Conservation (phyloP, 2,113 vertebrate genomes). For the Aspiorhynchus laticeps region DNA sequence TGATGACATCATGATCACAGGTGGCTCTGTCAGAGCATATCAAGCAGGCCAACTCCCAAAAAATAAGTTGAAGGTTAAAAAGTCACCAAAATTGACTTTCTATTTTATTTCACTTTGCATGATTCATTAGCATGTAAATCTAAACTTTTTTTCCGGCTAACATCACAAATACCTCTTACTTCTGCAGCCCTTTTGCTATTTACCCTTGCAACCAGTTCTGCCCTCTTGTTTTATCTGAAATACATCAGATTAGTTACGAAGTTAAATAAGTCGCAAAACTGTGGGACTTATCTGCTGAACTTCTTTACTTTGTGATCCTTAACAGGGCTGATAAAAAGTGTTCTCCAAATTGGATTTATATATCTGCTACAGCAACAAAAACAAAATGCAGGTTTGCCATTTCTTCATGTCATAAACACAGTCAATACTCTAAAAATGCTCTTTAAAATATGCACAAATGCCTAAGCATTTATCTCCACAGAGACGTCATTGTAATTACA, state of each 20-base stretch:
- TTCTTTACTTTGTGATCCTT: not conserved
- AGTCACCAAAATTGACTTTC: not conserved
- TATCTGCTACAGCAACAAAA: not conserved
- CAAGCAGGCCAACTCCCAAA: not conserved
- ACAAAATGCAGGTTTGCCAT: not conserved
- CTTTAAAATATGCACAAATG: not conserved
- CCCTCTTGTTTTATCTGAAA: not conserved
- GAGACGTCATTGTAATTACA: no score
- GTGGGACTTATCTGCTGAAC: not conserved
- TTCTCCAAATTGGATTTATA: not conserved
- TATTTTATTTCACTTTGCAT: not conserved
- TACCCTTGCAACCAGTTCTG: not conserved
- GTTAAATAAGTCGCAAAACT: not conserved
- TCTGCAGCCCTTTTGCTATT: not conserved
- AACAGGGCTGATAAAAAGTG: not conserved
- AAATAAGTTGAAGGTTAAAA: not conserved
- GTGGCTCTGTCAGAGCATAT: not conserved
- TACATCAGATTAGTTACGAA: not conserved
- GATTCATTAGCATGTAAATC: not conserved
- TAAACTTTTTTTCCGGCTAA: not conserved
- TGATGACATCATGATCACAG: constrained; percentile 14
- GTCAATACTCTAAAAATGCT: not conserved
- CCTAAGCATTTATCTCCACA: no score
- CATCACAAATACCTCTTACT: not conserved
- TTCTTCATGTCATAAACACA: no score